phyloP scores from a whole-genome alignment of 2,888 invertebrate genomes.

The Protodeltote pygarga region DNA sequence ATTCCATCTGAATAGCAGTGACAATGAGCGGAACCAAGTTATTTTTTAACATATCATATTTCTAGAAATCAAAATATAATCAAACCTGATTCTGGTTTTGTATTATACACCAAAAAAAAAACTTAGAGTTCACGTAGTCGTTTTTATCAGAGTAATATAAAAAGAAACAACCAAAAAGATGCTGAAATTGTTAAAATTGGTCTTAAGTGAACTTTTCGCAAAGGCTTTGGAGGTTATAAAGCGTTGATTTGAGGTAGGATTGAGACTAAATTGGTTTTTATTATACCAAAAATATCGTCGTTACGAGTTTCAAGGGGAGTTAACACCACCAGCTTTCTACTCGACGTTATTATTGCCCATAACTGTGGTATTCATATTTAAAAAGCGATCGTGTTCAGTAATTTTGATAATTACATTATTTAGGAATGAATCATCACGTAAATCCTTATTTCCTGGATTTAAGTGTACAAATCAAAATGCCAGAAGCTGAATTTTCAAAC shows the following conservation, averaged over 20 bases:
- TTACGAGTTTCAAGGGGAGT: conserved; percentile 44
- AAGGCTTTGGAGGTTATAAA: conserved; percentile 38
- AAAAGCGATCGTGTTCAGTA: conserved; percentile 4
- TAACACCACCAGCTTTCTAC: conserved; percentile 56
- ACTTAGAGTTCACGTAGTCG: conserved; percentile 9
- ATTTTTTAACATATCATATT: too few relatives aligned
- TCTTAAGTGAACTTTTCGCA: conserved; percentile 20
- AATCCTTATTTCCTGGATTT: background rate
- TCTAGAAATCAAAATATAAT: too few relatives aligned
- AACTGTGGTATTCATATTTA: conserved; percentile 46
- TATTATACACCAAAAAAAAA: background rate
- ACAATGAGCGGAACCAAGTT: too few relatives aligned
- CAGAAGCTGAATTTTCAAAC: too few relatives aligned
- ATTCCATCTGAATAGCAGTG: conserved; percentile 10
- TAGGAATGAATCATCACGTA: background rate
- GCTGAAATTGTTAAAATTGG: conserved; percentile 22
- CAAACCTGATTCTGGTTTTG: too few relatives aligned
- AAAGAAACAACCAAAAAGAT: conserved; percentile 11
- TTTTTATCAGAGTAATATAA: conserved; percentile 18
- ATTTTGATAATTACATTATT: background rate
- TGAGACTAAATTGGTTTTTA: conserved; percentile 54
- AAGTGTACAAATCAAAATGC: too few relatives aligned
- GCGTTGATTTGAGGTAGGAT: conserved; percentile 35
- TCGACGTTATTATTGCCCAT: conserved; percentile 48
- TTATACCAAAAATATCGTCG: conserved; percentile 46